phyloP scores from a whole-genome alignment of 92 coral and sea anemone species.

The Anthopleura xanthogrammica region DNA sequence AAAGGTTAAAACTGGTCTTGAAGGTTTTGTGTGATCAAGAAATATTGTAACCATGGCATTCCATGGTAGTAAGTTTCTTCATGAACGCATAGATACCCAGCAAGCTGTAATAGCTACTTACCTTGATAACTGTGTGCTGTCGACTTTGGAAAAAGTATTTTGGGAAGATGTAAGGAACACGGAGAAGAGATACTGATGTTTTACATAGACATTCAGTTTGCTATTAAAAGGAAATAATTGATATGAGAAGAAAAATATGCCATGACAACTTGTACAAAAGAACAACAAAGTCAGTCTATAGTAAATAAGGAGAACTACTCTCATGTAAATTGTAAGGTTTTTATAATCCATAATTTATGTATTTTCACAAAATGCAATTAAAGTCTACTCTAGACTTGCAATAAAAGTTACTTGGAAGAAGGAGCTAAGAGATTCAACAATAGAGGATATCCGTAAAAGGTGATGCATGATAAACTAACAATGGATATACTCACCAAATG shows the following conservation, averaged over 20 bases:
- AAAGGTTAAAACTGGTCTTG: too few species aligned
- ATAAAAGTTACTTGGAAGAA: too few species aligned
- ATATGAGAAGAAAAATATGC: not conserved
- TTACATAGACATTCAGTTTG: constrained; percentile 84
- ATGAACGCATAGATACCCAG: too few species aligned
- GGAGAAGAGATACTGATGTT: constrained; percentile 80
- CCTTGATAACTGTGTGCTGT: constrained; percentile 91
- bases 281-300: not conserved
- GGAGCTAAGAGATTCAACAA: too few species aligned
- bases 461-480: not conserved
- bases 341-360: too few species aligned
- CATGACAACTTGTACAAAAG: not conserved
- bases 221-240: constrained; percentile 38
- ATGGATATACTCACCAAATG: constrained; percentile 63
- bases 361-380: too few species aligned
- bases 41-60: too few species aligned
- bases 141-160: constrained; percentile 84
- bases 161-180: constrained; percentile 77
- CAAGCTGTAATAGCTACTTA: constrained; percentile 1
- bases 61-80: too few species aligned
- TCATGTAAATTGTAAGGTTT: too few species aligned
- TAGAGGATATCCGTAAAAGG: not conserved
- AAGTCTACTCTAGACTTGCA: too few species aligned
- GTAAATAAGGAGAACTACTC: too few species aligned
- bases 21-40: too few species aligned